These are phyloP conservation scores for Cyrtorhinus lividipennis DNA, from an alignment of 1,140 invertebrate species.

Conservation along the genomic window DNA sequence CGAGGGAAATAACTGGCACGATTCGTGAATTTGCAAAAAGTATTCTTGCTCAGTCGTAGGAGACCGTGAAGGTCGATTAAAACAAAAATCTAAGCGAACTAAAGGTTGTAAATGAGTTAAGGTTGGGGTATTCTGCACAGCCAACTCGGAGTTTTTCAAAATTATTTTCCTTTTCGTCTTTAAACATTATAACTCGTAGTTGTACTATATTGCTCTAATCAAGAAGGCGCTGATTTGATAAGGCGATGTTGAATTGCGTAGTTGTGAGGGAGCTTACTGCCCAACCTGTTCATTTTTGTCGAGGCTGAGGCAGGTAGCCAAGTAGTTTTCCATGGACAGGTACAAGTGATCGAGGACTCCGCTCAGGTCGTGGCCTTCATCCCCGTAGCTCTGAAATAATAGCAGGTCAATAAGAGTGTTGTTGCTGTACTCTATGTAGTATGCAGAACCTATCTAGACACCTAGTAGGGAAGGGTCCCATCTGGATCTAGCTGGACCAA, in stretches of 20 bases:
- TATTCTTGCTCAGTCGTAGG: too few species aligned
- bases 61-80: too few species aligned
- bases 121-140: slow-evolving; percentile 9
- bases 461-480: too few species aligned
- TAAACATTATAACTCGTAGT: slow-evolving; percentile 2
- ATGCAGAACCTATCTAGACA: too few species aligned
- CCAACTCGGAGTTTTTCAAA: neutral
- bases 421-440: too few species aligned
- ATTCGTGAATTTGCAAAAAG: too few species aligned
- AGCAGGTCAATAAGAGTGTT: too few species aligned
- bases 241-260: slow-evolving; percentile 3
- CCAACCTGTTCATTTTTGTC: slow-evolving; percentile 41
- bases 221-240: slow-evolving; percentile 9
- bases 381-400: slow-evolving; percentile 58
- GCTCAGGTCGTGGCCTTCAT: slow-evolving; percentile 60
- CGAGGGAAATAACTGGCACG: too few species aligned
- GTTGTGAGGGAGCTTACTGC: neutral
- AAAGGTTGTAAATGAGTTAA: neutral
- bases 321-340: slow-evolving; percentile 70
- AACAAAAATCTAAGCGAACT: neutral
- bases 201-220: slow-evolving; percentile 15
- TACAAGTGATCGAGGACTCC: slow-evolving; percentile 70
- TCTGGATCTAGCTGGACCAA: too few species aligned
- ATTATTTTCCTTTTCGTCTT: slow-evolving; percentile 4
- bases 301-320: slow-evolving; percentile 66